phyloP scores from a whole-genome alignment of 2,888 invertebrate genomes.

The Cryptus armator region DNA sequence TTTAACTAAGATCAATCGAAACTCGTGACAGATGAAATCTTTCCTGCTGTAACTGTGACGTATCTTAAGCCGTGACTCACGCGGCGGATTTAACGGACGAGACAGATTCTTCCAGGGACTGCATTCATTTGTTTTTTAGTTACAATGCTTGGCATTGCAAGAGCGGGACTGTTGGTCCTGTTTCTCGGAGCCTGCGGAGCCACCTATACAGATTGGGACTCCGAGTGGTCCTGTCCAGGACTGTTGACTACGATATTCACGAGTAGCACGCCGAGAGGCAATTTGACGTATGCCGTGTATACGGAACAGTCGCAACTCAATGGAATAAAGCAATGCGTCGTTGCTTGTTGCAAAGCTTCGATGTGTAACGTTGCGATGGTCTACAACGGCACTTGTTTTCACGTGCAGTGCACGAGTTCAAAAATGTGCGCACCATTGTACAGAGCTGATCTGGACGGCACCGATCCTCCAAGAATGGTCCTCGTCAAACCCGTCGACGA shows the following conservation, averaged over 20 bases:
- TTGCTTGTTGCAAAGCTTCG: constrained; percentile 89
- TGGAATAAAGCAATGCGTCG: constrained; percentile 88
- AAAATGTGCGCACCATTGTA: constrained; percentile 90
- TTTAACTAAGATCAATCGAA: background rate
- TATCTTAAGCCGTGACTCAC: background rate
- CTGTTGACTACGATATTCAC: constrained; percentile 87
- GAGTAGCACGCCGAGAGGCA: constrained; percentile 87
- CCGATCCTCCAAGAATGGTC: constrained; percentile 91
- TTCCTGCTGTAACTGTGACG: background rate
- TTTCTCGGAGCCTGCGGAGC: constrained; percentile 76
- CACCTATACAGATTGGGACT: constrained; percentile 76
- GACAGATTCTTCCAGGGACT: background rate
- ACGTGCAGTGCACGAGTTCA: constrained; percentile 90
- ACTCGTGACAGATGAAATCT: too few species aligned
- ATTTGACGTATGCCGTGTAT: constrained; percentile 86
- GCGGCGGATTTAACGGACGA: background rate
- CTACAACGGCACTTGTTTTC: constrained; percentile 91
- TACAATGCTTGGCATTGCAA: constrained; percentile 75
- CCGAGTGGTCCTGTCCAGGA: constrained; percentile 84
- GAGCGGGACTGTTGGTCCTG: constrained; percentile 74
- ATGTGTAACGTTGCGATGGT: constrained; percentile 93
- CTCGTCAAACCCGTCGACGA: constrained; percentile 90
- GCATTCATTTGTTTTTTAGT: constrained; percentile 40
- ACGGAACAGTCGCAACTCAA: constrained; percentile 86
- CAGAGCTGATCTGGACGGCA: constrained; percentile 86